Evolutionary conservation across 1,140 invertebrate genomes (phyloP).

Genomic region (Drosophila rufa): DNA sequence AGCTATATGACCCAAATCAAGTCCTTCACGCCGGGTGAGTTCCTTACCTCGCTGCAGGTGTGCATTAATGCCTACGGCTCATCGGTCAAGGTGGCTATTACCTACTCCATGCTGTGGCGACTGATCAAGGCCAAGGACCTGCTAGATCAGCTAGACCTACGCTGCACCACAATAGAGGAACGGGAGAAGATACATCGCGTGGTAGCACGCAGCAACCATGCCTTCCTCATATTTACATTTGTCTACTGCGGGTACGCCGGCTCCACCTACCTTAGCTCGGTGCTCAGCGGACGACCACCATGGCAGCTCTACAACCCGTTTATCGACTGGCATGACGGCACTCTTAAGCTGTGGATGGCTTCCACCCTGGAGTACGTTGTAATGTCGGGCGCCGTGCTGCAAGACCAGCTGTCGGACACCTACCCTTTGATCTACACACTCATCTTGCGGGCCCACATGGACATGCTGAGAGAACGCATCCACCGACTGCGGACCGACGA

Average conservation of each 20-base stretch:
- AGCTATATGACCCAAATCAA: slow-evolving; percentile 64
- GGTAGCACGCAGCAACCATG: slow-evolving; percentile 60
- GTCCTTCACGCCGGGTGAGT: slow-evolving; percentile 59
- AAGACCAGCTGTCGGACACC: slow-evolving; percentile 60
- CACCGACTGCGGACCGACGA: slow-evolving; percentile 38
- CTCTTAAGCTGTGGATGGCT: slow-evolving; percentile 48
- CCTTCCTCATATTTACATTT: slow-evolving; percentile 65
- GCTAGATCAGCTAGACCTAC: slow-evolving; percentile 55
- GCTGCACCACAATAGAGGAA: slow-evolving; percentile 56
- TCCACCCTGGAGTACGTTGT: slow-evolving; percentile 59
- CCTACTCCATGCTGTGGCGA: slow-evolving; percentile 57
- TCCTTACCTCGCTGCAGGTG: slow-evolving; percentile 71
- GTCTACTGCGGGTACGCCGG: slow-evolving; percentile 65
- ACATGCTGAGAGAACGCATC: slow-evolving; percentile 59
- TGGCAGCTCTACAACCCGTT: slow-evolving; percentile 67
- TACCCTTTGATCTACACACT: slow-evolving; percentile 64
- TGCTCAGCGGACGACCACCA: slow-evolving; percentile 56
- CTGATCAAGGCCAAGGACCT: slow-evolving; percentile 54
- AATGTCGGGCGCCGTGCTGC: slow-evolving; percentile 63
- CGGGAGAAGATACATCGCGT: slow-evolving; percentile 56
- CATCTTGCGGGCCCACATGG: slow-evolving; percentile 53
- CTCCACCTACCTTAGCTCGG: slow-evolving; percentile 61
- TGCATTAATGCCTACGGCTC: slow-evolving; percentile 70
- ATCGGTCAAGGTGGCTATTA: slow-evolving; percentile 59
- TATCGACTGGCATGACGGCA: slow-evolving; percentile 56